phyloP scores from a whole-genome alignment of 1,140 invertebrate species.

The Pantala flavescens region DNA sequence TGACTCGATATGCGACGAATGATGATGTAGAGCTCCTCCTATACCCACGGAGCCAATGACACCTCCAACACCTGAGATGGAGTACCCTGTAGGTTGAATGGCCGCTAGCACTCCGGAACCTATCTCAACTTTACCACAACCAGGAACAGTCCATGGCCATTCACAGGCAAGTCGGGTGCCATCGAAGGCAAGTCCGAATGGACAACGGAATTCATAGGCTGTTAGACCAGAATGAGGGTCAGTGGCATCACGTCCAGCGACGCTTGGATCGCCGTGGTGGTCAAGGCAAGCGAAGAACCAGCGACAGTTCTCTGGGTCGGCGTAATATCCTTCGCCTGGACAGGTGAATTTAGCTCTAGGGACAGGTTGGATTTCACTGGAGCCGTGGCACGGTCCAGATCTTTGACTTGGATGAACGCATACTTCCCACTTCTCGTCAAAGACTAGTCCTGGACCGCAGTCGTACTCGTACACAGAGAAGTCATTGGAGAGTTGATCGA shows the following conservation, averaged over 20 bases:
- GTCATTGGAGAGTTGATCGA: constrained; percentile 59
- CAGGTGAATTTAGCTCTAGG: constrained; percentile 50
- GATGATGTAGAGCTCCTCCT: background rate
- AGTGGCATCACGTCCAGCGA: background rate
- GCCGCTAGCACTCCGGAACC: background rate
- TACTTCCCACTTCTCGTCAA: constrained; percentile 65
- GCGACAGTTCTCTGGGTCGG: constrained; percentile 70
- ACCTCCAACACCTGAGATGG: background rate
- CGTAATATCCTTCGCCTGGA: constrained; percentile 56
- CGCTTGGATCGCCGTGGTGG: constrained; percentile 45
- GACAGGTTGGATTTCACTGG: constrained; percentile 63
- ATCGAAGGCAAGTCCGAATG: constrained; percentile 70
- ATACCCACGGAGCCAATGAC: background rate
- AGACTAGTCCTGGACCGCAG: constrained; percentile 68
- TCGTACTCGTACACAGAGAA: constrained; percentile 74
- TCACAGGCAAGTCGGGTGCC: constrained; percentile 59
- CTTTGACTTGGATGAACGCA: constrained; percentile 67
- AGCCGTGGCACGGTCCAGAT: constrained; percentile 57
- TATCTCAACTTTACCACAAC: constrained; percentile 38
- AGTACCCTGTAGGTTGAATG: constrained; percentile 11
- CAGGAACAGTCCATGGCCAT: constrained; percentile 69
- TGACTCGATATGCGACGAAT: background rate
- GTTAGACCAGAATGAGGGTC: constrained; percentile 36
- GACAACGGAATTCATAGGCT: constrained; percentile 73
- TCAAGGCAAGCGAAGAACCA: constrained; percentile 79